Evolutionary conservation across 1,140 invertebrate genomes (phyloP).

Genomic region (Brachionus angularis): DNA sequence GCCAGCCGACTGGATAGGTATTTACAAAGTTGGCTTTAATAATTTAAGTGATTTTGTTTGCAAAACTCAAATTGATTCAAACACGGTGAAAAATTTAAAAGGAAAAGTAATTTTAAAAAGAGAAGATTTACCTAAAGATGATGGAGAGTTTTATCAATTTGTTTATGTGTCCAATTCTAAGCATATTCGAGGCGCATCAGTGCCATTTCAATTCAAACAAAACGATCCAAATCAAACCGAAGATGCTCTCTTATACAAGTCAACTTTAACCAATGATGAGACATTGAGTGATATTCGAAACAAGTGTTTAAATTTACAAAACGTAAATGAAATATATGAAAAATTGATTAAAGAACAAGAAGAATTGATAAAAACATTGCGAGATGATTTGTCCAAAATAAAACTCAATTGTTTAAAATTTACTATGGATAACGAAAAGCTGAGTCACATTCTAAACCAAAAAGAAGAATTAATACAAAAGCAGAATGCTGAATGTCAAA

Average conservation of each 20-base stretch:
- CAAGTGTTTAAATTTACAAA: too few relatives aligned
- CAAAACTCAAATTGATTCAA: too few relatives aligned
- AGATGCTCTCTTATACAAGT: neutral
- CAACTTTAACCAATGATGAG: neutral
- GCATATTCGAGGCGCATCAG: constrained; percentile 54
- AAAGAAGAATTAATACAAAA: too few relatives aligned
- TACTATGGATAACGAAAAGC: neutral
- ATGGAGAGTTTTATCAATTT: constrained; percentile 59
- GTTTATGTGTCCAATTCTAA: constrained; percentile 53
- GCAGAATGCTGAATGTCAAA: too few relatives aligned
- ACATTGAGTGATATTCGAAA: neutral
- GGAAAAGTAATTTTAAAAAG: constrained; percentile 49
- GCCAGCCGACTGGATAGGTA: constrained; percentile 52
- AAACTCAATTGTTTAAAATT: neutral
- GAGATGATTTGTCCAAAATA: neutral
- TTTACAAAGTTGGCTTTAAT: constrained; percentile 54
- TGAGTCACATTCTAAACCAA: neutral
- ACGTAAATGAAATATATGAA: neutral
- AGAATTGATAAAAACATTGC: neutral
- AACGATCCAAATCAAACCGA: constrained; percentile 50
- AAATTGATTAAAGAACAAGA: neutral
- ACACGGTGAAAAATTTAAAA: constrained; percentile 47
- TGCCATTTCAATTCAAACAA: constrained; percentile 55
- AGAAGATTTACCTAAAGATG: constrained; percentile 52
- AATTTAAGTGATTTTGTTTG: constrained; percentile 49